Base-by-base conservation (phyloP, 2,797 vertebrate genomes). In the Gadopsis bispinosus region DNA sequence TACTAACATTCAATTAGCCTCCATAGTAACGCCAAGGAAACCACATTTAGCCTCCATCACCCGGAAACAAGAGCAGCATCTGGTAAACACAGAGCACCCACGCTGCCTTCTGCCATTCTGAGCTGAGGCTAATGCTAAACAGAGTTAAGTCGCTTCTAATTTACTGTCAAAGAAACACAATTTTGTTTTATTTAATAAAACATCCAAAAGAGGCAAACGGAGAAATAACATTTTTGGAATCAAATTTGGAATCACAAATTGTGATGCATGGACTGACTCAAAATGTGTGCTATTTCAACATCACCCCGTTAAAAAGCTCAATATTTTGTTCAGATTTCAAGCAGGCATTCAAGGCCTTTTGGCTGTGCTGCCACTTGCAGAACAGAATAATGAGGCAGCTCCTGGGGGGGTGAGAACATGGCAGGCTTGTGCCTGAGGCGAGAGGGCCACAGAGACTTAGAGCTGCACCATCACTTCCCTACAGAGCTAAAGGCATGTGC, bases 1-100 rank as follows among this genome's bases (percentile, higher is more conserved):
- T 35, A 4, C 79, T 77, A 19, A 13, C 45, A 85, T 87, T 90
- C 73, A 84, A 89, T 91, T 88, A 88, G 37, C 58, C n/a, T 50
- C 85, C 83, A 86, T 75, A 58, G 80, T 31, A 84, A 85, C 54
- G 0, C 56, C 26, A 58, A 43, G 20, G 58, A 77, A 77, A 73
- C 55, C 39, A 69, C 79, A 83, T 83, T 88, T 81, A 90, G 59
- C 65, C 50, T 68, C 56, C 19, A 51, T 65, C 59, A 39, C 31
- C 53, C 4, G 0, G 67, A 79, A 76, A 85, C 47, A 0, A 76
- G 43, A 1, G 22, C 53, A 22, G 53, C 48, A 29, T 74, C 73
- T 77, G 41, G 41, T 70, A 41, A 77, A 83, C 62, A 62, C n/a
- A 22, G 37, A 7, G 20, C 58, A 12, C 3, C 29, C 53, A 50